Evolutionary conservation across 1,140 invertebrate genomes (phyloP).

Genomic region (Lamellibrachia luymesi): DNA sequence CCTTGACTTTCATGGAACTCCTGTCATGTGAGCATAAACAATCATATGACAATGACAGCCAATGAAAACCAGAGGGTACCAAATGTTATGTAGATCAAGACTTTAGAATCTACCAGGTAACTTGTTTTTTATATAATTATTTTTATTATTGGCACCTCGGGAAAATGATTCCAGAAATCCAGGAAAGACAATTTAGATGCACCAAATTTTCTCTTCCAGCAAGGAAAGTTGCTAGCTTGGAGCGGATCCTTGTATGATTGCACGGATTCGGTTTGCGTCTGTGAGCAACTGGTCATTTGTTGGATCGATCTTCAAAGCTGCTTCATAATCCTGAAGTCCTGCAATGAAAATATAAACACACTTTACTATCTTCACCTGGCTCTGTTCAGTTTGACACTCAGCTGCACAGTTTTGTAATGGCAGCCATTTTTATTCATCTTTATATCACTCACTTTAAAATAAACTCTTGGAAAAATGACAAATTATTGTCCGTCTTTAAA

Average conservation of each 20-base stretch:
- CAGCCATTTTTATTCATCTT: not conserved
- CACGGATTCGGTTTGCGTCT: slow-evolving; percentile 57
- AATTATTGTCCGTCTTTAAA: too few species aligned
- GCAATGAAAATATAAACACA: slow-evolving; percentile 10
- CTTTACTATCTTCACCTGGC: not conserved
- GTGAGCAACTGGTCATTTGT: slow-evolving; percentile 58
- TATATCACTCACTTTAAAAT: not conserved
- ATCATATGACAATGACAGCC: not conserved
- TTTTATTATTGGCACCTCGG: not conserved
- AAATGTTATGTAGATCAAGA: not conserved
- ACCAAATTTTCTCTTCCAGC: not conserved
- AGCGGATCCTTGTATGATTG: slow-evolving; percentile 45
- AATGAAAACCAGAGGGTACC: not conserved
- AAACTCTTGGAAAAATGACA: not conserved
- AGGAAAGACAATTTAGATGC: not conserved
- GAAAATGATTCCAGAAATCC: not conserved
- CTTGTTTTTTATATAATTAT: not conserved
- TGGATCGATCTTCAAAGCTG: slow-evolving; percentile 67
- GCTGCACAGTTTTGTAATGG: too few species aligned
- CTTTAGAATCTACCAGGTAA: not conserved
- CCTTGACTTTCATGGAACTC: not conserved
- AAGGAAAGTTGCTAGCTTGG: not conserved
- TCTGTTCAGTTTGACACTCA: too few species aligned
- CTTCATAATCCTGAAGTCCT: slow-evolving; percentile 71
- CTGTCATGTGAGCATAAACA: not conserved